Conservation (phyloP, 2,888 invertebrate genomes). For the Gonocerus acuteangulatus region DNA sequence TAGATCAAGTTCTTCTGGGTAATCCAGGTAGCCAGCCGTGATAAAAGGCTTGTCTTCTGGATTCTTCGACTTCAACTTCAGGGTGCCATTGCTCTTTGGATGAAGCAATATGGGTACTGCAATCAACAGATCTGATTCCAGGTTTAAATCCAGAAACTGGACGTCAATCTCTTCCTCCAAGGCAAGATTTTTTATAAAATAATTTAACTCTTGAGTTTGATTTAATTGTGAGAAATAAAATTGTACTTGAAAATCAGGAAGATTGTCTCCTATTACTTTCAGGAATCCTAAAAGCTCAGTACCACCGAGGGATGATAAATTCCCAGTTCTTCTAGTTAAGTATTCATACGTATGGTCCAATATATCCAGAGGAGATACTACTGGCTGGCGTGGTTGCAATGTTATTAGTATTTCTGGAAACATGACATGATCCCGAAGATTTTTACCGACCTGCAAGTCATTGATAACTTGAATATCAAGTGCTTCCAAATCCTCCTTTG, state of each 20-base stretch:
- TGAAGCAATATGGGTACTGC: constrained; percentile 28
- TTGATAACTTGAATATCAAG: constrained; percentile 21
- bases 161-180: constrained; percentile 27
- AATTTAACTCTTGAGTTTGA: constrained; percentile 16
- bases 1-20: constrained; percentile 34
- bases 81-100: constrained; percentile 30
- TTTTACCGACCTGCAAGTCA: constrained; percentile 30
- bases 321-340: constrained; percentile 29
- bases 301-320: constrained; percentile 28
- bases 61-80: constrained; percentile 25
- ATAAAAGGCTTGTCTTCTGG: constrained; percentile 29
- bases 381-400: too few relatives aligned
- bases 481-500: constrained; percentile 27
- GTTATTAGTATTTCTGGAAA: constrained; percentile 30
- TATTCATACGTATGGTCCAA: constrained; percentile 33
- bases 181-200: constrained; percentile 21
- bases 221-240: constrained; percentile 23
- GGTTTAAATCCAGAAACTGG: constrained; percentile 19
- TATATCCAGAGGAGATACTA: constrained; percentile 17
- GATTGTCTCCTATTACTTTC: constrained; percentile 29
- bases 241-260: constrained; percentile 30
- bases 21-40: constrained; percentile 26
- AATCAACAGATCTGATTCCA: constrained; percentile 18
- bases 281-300: constrained; percentile 30
- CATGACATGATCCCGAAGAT: constrained; percentile 33